A percentile compares a stretch with the other conserved stretches of the same genome.
Conservation (phyloP, 2,113 vertebrate species). For the Leucopsar rothschildi region DNA sequence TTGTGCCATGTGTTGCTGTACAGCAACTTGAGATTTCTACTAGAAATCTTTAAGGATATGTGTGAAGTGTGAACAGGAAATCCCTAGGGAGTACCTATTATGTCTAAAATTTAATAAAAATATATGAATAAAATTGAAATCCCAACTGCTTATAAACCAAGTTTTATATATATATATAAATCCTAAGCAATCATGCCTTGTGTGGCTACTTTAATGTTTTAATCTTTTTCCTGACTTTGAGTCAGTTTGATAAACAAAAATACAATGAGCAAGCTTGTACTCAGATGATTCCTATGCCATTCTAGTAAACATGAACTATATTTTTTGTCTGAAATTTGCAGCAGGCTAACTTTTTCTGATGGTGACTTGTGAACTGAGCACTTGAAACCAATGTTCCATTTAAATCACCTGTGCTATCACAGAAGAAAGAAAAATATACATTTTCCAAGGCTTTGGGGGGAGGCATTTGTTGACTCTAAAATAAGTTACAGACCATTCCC, state of each 20-base stretch:
- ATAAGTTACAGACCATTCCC: conserved; percentile 64
- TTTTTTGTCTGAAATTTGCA: background rate
- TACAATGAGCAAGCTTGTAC: rapidly evolving
- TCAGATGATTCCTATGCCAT: background rate
- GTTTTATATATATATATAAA: no score
- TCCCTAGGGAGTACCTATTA: background rate
- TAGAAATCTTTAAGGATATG: background rate
- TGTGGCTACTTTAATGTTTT: background rate
- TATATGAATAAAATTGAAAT: background rate
- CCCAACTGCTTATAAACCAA: background rate
- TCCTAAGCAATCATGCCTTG: background rate
- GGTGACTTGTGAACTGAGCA: background rate
- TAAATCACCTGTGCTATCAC: conserved; percentile 30
- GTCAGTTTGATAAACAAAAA: background rate
- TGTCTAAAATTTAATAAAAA: background rate
- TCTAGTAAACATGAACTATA: background rate
- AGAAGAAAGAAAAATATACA: background rate
- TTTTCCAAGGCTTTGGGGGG: background rate
- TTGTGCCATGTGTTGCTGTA: no score
- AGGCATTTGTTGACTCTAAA: conserved; percentile 54
- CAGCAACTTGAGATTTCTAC: no score
- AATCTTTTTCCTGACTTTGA: background rate
- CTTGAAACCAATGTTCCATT: conserved; percentile 9
- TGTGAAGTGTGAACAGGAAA: background rate
- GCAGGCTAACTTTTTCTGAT: background rate